Evolutionary conservation across 2,113 vertebrate genomes (phyloP).

Genomic region (sheep (Ovis aries)): ARS-UI_Ramb_v3.0 NC_056061.1:25043501-25044000

Average conservation of each 20-base stretch:
- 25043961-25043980: neutral
- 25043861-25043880: neutral
- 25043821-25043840: slow-evolving; percentile 1
- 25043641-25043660: neutral
- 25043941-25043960: neutral
- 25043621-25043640: neutral
- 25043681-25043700: neutral
- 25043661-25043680: neutral
- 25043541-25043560: neutral
- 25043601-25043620: neutral
- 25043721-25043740: neutral
- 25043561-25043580: neutral
- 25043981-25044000: neutral
- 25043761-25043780: neutral
- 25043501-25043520: neutral
- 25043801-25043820: neutral
- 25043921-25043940: neutral
- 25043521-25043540: neutral
- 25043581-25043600: neutral
- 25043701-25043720: neutral
- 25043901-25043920: neutral
- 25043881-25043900: neutral
- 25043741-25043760: neutral
- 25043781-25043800: neutral
- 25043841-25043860: neutral